Percentiles rank a stretch among this genome's conserved stretches.
Conservation (phyloP, 2,888 invertebrate species). For the Hirtodrosophila alboralis region DNA sequence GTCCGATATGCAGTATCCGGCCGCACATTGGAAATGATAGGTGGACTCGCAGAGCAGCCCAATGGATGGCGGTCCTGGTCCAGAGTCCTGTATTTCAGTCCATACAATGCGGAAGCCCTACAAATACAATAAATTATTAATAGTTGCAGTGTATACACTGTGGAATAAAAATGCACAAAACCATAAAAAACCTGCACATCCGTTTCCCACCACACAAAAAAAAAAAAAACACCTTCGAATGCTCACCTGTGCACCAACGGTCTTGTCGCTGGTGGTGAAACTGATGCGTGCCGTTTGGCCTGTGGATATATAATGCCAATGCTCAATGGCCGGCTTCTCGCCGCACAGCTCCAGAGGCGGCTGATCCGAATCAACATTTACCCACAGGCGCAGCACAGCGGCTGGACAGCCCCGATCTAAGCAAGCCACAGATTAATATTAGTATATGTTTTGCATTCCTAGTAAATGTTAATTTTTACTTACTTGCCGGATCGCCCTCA, state of each 20-base stretch:
- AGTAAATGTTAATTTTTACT: slow-evolving; percentile 60
- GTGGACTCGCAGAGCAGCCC: slow-evolving; percentile 85
- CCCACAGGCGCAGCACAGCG: slow-evolving; percentile 95
- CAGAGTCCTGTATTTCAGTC: slow-evolving; percentile 93
- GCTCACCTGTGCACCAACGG: slow-evolving; percentile 91
- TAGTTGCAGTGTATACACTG: not conserved
- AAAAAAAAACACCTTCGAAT: not conserved
- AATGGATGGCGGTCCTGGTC: slow-evolving; percentile 84
- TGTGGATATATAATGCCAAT: slow-evolving; percentile 94
- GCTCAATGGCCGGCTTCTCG: slow-evolving; percentile 89
- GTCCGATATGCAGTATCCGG: slow-evolving; percentile 91
- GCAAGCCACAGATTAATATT: not conserved
- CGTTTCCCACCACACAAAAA: not conserved
- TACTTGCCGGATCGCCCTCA: slow-evolving; percentile 95
- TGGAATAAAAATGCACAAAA: slow-evolving; percentile 3
- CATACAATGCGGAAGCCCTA: slow-evolving; percentile 96
- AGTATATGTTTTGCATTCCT: not conserved
- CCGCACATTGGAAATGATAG: slow-evolving; percentile 90
- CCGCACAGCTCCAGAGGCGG: slow-evolving; percentile 95
- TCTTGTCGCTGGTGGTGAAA: slow-evolving; percentile 97
- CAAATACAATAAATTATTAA: not conserved
- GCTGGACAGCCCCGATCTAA: slow-evolving; percentile 96
- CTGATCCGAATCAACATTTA: slow-evolving; percentile 88
- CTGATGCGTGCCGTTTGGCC: slow-evolving; percentile 95
- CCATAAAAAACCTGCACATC: not conserved